These are phyloP conservation scores for Rhinoderma darwinii DNA, from an alignment of 2,113 vertebrate genomes.

Conservation along the genomic window DNA sequence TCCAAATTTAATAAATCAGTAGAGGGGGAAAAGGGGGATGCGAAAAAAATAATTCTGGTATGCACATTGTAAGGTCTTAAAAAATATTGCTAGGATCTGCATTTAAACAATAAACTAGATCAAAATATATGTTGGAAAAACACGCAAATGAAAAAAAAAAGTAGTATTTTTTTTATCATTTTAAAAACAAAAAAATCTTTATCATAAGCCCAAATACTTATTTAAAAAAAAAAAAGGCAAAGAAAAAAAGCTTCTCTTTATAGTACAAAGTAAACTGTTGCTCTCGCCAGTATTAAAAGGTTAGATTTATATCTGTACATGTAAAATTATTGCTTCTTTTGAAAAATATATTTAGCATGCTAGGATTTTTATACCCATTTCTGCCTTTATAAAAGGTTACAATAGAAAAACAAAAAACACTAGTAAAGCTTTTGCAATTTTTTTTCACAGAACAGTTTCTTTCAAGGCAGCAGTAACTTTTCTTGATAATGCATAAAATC, in stretches of 20 bases:
- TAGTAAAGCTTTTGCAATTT: constrained; percentile 84
- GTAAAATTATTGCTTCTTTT: constrained; percentile 84
- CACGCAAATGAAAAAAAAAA: constrained; percentile 61
- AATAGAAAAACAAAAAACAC: constrained; percentile 72
- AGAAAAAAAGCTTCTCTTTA: constrained; percentile 73
- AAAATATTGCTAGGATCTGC: constrained; percentile 65
- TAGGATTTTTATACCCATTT: constrained; percentile 72
- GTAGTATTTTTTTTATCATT: constrained; percentile 61
- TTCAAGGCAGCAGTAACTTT: constrained; percentile 85
- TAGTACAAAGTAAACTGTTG: constrained; percentile 75
- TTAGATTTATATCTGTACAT: constrained; percentile 81
- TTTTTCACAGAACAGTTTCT: constrained; percentile 81
- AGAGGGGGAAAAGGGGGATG: neutral
- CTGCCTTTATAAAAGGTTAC: constrained; percentile 85
- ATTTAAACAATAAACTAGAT: constrained; percentile 69
- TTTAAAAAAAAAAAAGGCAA: too few relatives aligned
- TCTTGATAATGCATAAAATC: constrained; percentile 84
- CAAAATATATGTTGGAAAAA: constrained; percentile 61
- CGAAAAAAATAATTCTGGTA: neutral
- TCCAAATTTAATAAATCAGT: neutral
- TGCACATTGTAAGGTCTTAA: neutral
- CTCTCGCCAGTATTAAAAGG: constrained; percentile 78
- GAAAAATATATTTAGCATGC: constrained; percentile 87
- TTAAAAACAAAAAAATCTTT: constrained; percentile 76
- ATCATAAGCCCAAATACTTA: constrained; percentile 74